Base-by-base conservation (phyloP, 1,140 invertebrate genomes). In the Drusus annulatus region DNA sequence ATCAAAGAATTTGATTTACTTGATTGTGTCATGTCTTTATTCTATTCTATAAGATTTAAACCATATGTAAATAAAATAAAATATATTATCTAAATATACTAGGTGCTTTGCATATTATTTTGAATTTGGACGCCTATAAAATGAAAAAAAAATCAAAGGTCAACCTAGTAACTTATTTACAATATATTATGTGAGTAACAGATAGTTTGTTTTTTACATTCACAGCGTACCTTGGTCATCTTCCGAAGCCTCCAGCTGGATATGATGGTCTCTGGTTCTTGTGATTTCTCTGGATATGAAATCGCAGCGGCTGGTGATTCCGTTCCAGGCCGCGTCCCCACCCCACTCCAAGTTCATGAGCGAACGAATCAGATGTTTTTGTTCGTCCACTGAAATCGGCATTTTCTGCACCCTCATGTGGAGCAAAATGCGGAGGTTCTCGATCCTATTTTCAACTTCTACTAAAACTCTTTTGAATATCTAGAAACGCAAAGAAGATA, bases 321-420 rank as follows among this genome's bases (percentile, higher is more conserved):
- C 97, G 83, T 96, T 94, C 98, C 98, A 99, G 1, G 96, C 97
- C 1, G 97, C 96, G 90, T 99, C 97, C 51, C 94, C 94, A 10
- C 92, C 91, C 85, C 91, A 91, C 84, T 95, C 94, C 52, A 96
- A 86, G 85, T 91, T 93, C 65, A 92, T 90, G 31, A 92, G 86
- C 80, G 93, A 93, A 89, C 94, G 86, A 36, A 90, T 90, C 80
- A 86, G 92, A 86, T 97, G 96, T 84, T 97, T 98, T 86, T 99
- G 98, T 84, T 98, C 96, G 81, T 99, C 98, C 16, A 98, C 92
- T 84, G 94, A 93, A 80, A 93, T 95, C 0, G 97, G 97, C 90
- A 97, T 95, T 81, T 96, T 94, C 69, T 96, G 92, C 60, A 99
- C 92, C 87, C 96, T 96, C 51, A 92, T 93, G 83, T 94, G 92